Base-by-base conservation (phyloP, 2,797 vertebrate genomes). In the Microcaecilia unicolor region DNA sequence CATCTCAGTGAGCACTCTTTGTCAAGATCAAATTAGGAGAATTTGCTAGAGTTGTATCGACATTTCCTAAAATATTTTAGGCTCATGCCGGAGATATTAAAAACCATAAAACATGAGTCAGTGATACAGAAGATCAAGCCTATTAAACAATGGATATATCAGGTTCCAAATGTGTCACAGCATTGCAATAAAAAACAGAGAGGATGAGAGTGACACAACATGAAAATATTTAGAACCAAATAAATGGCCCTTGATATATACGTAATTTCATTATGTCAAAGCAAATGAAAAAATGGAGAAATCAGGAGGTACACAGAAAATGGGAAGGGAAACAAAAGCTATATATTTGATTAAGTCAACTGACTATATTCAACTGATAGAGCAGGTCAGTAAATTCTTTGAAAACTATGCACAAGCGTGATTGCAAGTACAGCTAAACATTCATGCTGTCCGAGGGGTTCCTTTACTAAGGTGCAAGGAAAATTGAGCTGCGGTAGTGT, bases 11-110 rank as follows among this genome's bases (percentile, higher is more conserved):
- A 25, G 7, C 69, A 45, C 64, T 61, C 63, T 71, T 76, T 78
- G 72, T 80, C 66, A 71, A 55, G 51, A 72, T 67, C 70, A 75
- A 80, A 84, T 76, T 69, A 66, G 51, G 31, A 62, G 49, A 76
- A 80, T 78, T 81, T 81, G 59, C 65, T 71, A 65, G 67, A 66
- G 55, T 76, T 60, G 61, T 69, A 72, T 70, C 59, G 75, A 56
- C 48, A 3, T 58, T 75, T 77, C 65, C 64, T 65, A 39, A 72
- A 70, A 67, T 40, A 49, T 55, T 29, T 51, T 20, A 44, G 50
- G 29, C 49, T 37, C 51, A 41, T 49, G 48, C 56, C 54, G 47
- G 29, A 43, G 61, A 78, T 75, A 44, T 15, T 28, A 69, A 55
- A 38, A n/a, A 9, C 39, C 33, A 24, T 4, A 41, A 26, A 61